These are phyloP conservation scores for Arenaria interpres DNA, from an alignment of 2,113 vertebrate genomes.

Conservation along the genomic window DNA sequence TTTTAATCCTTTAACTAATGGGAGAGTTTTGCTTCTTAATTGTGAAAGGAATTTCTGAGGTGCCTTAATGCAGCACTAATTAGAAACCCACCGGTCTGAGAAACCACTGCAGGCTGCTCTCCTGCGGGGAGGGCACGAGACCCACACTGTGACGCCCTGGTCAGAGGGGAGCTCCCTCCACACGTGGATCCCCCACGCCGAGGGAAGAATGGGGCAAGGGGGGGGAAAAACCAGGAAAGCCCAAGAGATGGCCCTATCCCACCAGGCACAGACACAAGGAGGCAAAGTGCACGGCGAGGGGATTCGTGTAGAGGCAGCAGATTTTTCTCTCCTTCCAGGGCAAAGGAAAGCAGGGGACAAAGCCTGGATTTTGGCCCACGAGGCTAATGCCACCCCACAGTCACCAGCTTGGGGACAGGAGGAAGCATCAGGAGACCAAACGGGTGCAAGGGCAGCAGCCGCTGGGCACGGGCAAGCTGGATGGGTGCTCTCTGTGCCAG, in stretches of 20 bases:
- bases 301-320: background rate
- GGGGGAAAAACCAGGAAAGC: background rate
- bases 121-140: background rate
- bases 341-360: background rate
- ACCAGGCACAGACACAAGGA: rapidly evolving
- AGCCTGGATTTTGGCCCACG: background rate
- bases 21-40: constrained; percentile 21
- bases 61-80: constrained; percentile 35
- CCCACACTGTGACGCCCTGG: rapidly evolving
- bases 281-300: background rate
- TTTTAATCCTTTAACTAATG: constrained; percentile 39
- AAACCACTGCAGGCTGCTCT: background rate
- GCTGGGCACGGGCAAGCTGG: rapidly evolving
- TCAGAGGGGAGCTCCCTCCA: background rate
- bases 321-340: no score
- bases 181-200: background rate
- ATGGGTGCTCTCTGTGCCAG: background rate
- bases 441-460: background rate
- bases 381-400: background rate
- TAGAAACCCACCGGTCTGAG: background rate
- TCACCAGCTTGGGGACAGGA: background rate
- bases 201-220: background rate
- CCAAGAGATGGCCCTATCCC: background rate
- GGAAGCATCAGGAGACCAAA: background rate
- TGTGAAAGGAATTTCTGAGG: constrained; percentile 8